Conservation (phyloP, 2,113 vertebrate genomes). For the Furnarius figulus region DNA sequence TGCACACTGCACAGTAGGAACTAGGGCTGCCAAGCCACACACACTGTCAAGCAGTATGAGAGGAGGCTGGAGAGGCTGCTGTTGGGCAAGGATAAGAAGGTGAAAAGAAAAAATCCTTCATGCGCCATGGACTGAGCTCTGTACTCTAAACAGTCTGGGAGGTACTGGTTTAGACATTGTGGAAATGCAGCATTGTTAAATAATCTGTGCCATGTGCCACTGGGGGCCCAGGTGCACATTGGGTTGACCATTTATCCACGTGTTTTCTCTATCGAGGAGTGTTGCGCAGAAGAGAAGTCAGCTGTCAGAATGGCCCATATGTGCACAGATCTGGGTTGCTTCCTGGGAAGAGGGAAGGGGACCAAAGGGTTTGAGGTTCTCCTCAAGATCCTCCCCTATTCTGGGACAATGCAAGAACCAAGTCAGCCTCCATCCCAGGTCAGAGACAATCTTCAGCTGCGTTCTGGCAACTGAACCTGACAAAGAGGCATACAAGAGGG, state of each 20-base stretch:
- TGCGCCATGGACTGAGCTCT: background rate
- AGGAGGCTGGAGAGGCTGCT: background rate
- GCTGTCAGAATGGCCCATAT: background rate
- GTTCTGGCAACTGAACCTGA: background rate
- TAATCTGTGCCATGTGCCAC: background rate
- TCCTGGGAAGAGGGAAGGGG: background rate
- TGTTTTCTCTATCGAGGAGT: background rate
- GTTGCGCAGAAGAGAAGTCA: background rate
- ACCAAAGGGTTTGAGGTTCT: background rate
- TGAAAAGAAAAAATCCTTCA: background rate
- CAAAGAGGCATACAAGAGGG: background rate
- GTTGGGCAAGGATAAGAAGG: background rate
- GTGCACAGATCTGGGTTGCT: background rate
- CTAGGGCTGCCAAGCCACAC: background rate
- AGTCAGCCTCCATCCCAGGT: background rate
- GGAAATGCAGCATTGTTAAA: background rate
- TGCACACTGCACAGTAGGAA: background rate
- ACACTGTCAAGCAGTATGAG: background rate
- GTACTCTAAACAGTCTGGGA: background rate
- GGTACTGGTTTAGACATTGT: fast-evolving
- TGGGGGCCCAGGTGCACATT: background rate
- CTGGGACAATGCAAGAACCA: background rate
- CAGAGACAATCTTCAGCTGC: background rate
- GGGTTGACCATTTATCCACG: background rate
- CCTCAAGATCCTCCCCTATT: fast-evolving